Conservation (phyloP, 2,888 invertebrate genomes). For the Caradrina clavipalpis region DNA sequence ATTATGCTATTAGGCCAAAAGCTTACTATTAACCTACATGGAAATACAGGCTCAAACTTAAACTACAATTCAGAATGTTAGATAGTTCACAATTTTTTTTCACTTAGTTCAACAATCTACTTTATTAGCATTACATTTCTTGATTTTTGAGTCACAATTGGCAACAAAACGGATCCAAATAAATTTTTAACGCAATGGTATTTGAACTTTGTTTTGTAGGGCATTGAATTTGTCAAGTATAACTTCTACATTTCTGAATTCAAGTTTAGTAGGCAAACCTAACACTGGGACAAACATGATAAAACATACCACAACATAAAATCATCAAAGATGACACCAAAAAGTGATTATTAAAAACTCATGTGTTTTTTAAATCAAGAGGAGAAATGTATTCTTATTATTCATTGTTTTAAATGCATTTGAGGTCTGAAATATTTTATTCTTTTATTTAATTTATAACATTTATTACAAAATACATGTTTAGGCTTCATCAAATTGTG, state of each 20-base stretch:
- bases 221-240: neutral
- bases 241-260: constrained; percentile 9
- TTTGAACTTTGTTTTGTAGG: neutral
- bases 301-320: constrained; percentile 31
- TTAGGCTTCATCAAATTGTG: constrained; percentile 32
- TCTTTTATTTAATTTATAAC: constrained; percentile 2
- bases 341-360: neutral
- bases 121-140: too few species aligned
- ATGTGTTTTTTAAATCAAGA: neutral
- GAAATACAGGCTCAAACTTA: neutral
- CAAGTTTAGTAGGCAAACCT: neutral
- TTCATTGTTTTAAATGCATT: constrained; percentile 37
- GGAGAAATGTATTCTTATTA: neutral
- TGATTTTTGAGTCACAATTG: neutral
- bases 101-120: constrained; percentile 4
- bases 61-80: constrained; percentile 24
- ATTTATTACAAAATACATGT: constrained; percentile 25
- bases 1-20: neutral
- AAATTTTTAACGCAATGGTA: neutral
- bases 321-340: constrained; percentile 19
- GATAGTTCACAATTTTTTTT: neutral
- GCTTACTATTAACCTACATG: neutral
- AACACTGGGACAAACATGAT: constrained; percentile 8
- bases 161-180: neutral
- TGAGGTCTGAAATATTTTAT: constrained; percentile 23